Conservation (phyloP, 2,113 vertebrate genomes). For the Lynx canadensis region DNA sequence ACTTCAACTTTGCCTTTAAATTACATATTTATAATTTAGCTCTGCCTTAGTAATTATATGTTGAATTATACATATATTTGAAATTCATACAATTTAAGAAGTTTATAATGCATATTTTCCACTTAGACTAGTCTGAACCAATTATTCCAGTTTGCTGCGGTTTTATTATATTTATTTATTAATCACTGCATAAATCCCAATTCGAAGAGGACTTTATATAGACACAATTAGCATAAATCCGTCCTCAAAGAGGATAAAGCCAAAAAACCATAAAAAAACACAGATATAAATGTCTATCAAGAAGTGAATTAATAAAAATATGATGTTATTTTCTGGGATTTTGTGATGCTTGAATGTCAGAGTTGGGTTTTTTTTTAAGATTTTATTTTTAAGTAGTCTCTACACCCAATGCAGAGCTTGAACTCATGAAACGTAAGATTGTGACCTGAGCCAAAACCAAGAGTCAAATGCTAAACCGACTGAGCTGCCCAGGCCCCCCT, state of each 20-base stretch:
- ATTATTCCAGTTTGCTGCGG: not conserved
- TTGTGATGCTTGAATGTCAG: not conserved
- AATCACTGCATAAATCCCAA: not conserved
- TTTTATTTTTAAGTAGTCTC: not conserved
- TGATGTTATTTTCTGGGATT: not conserved
- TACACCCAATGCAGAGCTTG: not conserved
- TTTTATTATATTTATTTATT: not conserved
- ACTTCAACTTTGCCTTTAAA: constrained; percentile 44
- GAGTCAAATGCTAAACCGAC: not conserved
- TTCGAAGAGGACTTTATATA: not conserved
- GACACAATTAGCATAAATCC: not conserved
- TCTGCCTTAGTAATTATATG: not conserved
- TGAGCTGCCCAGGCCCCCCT: not conserved
- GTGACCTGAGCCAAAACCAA: not conserved
- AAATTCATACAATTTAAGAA: constrained; percentile 38
- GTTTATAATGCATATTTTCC: not conserved
- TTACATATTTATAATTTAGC: constrained; percentile 27
- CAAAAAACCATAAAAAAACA: not conserved
- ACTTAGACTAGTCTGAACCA: not conserved
- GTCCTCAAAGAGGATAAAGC: not conserved
- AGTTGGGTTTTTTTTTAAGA: not conserved
- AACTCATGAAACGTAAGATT: not conserved
- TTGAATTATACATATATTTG: not conserved
- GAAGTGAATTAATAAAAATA: not conserved
- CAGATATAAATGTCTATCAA: not conserved